Base-by-base conservation (phyloP, 2,113 vertebrate species). In the Catagonus wagneri region DNA sequence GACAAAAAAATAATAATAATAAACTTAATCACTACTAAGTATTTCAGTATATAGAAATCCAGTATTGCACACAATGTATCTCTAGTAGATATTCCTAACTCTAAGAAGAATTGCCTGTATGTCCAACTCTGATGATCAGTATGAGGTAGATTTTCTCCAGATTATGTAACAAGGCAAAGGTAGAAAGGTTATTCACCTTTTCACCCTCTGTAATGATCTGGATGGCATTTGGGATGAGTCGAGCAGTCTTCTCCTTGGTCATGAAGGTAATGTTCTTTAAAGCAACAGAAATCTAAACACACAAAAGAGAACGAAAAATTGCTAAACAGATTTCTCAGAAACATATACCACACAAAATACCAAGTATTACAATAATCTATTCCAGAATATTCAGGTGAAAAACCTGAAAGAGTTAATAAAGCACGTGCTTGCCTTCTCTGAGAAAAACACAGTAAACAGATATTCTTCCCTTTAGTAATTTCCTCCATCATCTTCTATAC, bases 151-250 rank as follows among this genome's bases (percentile, higher is more conserved):
- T 39, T 85, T 91, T 87, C 84, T 96, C 22, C 66, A 84, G 11
- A 5, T 71, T 63, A 83, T 60, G 12, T 78, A 81, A 81, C 12
- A 61, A 76, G 19, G 58, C 58, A 94, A 96, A 86, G 36, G 15
- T 2, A 95, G 68, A 63, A 79, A 92, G 54, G 20, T 94, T 58
- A 95, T 96, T 94, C 36, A 99, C 99, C 99, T 99, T 99, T 78
- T 99, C 99, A 56, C 98, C 97, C 68, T 98, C 97, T 3, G 99
- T 99, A 97, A 98, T 98, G 96, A 99, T 98, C 98, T 99, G 99
- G 97, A 99, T 99, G 92, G 99, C 99, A 81, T 99, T 99, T 97
- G 99, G 99, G 96, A 99, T 99, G 93, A 99, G 98, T 34, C 98
- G 98, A 87, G 99, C 99, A 0, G 99, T 99, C 98, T 99, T 99